These are phyloP conservation scores for Chrosomus eos DNA, from an alignment of 2,797 vertebrate genomes.

Conservation along the genomic window DNA sequence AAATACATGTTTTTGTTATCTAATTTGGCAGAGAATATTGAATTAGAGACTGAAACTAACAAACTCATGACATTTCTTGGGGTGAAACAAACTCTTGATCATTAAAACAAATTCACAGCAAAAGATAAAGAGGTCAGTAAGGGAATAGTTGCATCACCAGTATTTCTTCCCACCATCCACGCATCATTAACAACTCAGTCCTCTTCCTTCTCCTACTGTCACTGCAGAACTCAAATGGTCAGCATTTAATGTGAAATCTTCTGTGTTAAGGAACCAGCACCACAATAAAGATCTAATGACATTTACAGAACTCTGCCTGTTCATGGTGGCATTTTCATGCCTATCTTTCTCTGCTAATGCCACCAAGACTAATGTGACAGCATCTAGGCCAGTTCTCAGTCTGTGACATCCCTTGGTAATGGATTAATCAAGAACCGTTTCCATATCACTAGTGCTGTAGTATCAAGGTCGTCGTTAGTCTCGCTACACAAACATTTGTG, in stretches of 20 bases:
- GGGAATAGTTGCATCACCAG: conserved; percentile 26
- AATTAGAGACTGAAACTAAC: conserved; percentile 3
- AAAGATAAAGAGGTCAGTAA: conserved; percentile 45
- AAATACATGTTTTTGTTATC: neutral
- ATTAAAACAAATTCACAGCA: conserved; percentile 22
- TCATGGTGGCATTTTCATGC: conserved; percentile 81
- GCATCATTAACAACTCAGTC: conserved; percentile 69
- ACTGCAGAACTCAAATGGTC: conserved; percentile 10
- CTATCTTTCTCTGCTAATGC: conserved; percentile 76
- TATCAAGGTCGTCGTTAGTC: neutral
- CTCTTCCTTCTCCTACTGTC: neutral
- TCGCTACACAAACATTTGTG: neutral
- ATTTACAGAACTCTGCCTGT: conserved; percentile 77
- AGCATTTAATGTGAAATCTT: conserved; percentile 10
- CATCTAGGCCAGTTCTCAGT: conserved; percentile 54
- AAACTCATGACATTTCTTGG: conserved; percentile 25
- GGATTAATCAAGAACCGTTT: conserved; percentile 70
- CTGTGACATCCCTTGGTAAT: conserved; percentile 75
- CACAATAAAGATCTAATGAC: conserved; percentile 68
- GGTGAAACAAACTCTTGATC: conserved; percentile 26
- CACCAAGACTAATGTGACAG: conserved; percentile 66
- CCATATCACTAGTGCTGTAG: neutral
- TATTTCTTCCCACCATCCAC: conserved; percentile 50
- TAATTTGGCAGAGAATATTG: conserved; percentile 22
- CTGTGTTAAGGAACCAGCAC: conserved; percentile 1